phyloP scores from a whole-genome alignment of 2,797 vertebrate species.

The Typhlichthys subterraneus region DNA sequence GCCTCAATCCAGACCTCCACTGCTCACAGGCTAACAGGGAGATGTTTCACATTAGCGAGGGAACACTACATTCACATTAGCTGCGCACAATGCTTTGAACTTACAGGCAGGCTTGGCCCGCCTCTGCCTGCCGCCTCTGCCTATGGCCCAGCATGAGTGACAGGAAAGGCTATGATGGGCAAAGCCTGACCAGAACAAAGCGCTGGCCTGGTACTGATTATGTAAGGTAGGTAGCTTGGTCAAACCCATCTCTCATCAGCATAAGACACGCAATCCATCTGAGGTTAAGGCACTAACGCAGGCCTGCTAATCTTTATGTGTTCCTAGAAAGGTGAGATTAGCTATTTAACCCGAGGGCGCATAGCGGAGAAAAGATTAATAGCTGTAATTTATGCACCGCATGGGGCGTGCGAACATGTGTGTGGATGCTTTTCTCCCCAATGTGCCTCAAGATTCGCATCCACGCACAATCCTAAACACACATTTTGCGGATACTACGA shows the following conservation, averaged over 20 bases:
- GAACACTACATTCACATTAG: slow-evolving; percentile 67
- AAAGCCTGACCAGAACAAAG: slow-evolving; percentile 43
- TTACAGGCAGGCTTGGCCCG: slow-evolving; percentile 56
- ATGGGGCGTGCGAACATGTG: too few relatives aligned
- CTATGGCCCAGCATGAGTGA: slow-evolving; percentile 65
- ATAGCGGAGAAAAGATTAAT: too few relatives aligned
- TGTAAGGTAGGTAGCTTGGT: slow-evolving; percentile 48
- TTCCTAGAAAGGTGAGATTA: slow-evolving; percentile 38
- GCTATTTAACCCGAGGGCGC: slow-evolving; percentile 30
- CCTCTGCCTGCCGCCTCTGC: slow-evolving; percentile 38
- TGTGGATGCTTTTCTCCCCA: too few relatives aligned
- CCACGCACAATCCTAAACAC: too few relatives aligned
- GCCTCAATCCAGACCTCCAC: slow-evolving; percentile 66
- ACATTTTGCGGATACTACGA: too few relatives aligned
- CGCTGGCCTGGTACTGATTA: slow-evolving; percentile 66
- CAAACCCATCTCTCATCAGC: slow-evolving; percentile 61
- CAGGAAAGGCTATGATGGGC: slow-evolving; percentile 62
- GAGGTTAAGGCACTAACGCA: slow-evolving; percentile 30
- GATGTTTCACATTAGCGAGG: slow-evolving; percentile 73
- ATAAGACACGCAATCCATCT: slow-evolving; percentile 32
- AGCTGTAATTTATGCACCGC: too few relatives aligned
- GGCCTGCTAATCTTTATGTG: slow-evolving; percentile 22
- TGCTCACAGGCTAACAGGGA: slow-evolving; percentile 69
- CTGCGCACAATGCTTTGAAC: slow-evolving; percentile 65
- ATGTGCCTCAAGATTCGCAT: too few relatives aligned